These are phyloP conservation scores for Caenorhabditis sp. DNA, from an alignment of 2,888 invertebrate genomes.

Conservation along the genomic window DNA sequence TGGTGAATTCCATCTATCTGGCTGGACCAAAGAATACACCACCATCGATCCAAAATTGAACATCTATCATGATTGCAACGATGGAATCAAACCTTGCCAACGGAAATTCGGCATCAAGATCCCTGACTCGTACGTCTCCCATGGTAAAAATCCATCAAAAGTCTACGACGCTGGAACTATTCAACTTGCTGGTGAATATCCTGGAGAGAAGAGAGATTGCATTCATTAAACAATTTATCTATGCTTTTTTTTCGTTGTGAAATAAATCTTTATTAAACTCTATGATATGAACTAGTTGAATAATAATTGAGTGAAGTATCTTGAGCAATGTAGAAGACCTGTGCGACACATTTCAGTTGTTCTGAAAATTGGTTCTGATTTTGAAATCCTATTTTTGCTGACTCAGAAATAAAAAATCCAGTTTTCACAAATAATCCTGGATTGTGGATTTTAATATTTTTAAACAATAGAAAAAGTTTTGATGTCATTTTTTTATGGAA, in stretches of 20 bases:
- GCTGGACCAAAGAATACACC: slow-evolving; percentile 65
- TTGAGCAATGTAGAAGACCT: slow-evolving; percentile 88
- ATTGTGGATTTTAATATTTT: no score
- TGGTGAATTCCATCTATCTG: slow-evolving; percentile 50
- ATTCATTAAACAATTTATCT: slow-evolving; percentile 43
- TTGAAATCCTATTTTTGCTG: no score
- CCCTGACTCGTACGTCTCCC: slow-evolving; percentile 57
- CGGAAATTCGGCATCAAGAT: slow-evolving; percentile 65
- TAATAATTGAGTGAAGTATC: slow-evolving; percentile 91
- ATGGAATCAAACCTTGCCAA: slow-evolving; percentile 65
- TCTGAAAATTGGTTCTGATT: slow-evolving; percentile 73
- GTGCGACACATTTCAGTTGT: slow-evolving; percentile 95
- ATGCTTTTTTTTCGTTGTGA: slow-evolving; percentile 8
- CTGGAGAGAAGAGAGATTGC: slow-evolving; percentile 63
- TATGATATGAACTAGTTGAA: slow-evolving; percentile 79
- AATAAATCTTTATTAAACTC: background rate
- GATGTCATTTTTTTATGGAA: no score
- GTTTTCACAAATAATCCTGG: no score
- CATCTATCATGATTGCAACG: slow-evolving; percentile 70
- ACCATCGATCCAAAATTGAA: slow-evolving; percentile 70
- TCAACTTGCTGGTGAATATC: slow-evolving; percentile 58
- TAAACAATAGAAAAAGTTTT: no score
- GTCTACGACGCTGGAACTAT: slow-evolving; percentile 62
- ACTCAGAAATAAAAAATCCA: no score
- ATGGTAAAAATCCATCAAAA: slow-evolving; percentile 49